Conservation (phyloP, 2,797 vertebrate genomes). For the Uromys caudimaculatus region DNA sequence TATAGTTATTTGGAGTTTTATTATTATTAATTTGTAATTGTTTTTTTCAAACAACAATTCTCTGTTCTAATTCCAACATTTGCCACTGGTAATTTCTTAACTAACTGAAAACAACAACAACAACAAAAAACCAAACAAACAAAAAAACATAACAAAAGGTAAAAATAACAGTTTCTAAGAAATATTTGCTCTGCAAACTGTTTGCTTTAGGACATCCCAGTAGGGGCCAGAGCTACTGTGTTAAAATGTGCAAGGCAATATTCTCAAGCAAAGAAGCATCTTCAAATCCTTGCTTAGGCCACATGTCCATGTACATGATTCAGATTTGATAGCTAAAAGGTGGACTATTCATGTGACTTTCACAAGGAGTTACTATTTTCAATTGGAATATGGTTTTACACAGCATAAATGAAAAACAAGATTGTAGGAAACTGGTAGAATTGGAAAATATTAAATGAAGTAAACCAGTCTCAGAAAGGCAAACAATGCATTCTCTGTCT, state of each 20-base stretch:
- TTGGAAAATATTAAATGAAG: not conserved
- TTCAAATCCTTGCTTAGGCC: not conserved
- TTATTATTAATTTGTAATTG: not conserved
- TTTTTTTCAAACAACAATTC: not conserved
- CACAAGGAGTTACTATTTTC: not conserved
- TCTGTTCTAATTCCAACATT: not conserved
- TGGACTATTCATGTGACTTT: accelerated
- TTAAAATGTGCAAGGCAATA: not conserved
- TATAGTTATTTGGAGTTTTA: not conserved
- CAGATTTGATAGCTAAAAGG: not conserved
- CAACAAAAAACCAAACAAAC: no score
- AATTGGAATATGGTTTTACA: not conserved
- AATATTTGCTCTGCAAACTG: not conserved
- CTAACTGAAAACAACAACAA: no score
- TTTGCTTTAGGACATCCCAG: not conserved
- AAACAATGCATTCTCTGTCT: not conserved
- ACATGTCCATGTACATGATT: not conserved
- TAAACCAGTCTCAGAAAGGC: not conserved
- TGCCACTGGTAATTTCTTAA: not conserved
- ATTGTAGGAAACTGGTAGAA: not conserved
- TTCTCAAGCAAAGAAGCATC: not conserved
- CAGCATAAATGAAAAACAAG: not conserved
- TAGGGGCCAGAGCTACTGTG: not conserved
- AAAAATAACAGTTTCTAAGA: not conserved
- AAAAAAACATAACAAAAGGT: not conserved